Percentiles rank a stretch among this genome's conserved stretches.
phyloP scores from a whole-genome alignment of 2,113 vertebrate species.

The Odontesthes bonariensis region DNA sequence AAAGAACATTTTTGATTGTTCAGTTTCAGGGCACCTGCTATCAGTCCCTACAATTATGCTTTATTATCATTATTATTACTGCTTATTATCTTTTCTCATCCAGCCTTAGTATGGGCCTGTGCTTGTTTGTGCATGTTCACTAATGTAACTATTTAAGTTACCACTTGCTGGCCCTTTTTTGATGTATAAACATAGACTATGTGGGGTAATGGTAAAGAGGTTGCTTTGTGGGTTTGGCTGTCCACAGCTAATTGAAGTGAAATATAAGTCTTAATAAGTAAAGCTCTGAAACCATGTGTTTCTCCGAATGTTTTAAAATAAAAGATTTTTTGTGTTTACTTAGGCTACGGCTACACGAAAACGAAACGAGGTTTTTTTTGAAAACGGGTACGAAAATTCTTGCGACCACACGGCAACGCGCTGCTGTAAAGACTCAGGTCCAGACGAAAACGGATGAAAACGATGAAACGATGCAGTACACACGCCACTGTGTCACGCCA shows the following conservation, averaged over 20 bases:
- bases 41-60: not conserved
- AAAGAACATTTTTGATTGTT: not conserved
- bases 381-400: no score
- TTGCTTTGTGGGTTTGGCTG: not conserved
- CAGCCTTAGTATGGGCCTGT: not conserved
- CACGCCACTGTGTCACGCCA: no score
- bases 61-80: no score
- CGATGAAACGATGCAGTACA: no score
- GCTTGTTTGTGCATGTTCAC: not conserved
- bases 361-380: no score
- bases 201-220: not conserved
- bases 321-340: constrained; percentile 5
- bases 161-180: not conserved
- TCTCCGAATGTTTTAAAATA: not conserved
- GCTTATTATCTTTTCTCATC: not conserved
- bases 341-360: no score
- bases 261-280: not conserved
- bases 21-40: not conserved
- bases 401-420: no score
- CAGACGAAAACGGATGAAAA: no score
- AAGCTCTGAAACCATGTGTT: not conserved
- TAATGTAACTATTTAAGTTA: not conserved
- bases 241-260: not conserved
- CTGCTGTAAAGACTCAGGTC: no score
- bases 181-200: not conserved